Conservation (phyloP, 2,888 invertebrate species). For the Chrysolina haemoptera region DNA sequence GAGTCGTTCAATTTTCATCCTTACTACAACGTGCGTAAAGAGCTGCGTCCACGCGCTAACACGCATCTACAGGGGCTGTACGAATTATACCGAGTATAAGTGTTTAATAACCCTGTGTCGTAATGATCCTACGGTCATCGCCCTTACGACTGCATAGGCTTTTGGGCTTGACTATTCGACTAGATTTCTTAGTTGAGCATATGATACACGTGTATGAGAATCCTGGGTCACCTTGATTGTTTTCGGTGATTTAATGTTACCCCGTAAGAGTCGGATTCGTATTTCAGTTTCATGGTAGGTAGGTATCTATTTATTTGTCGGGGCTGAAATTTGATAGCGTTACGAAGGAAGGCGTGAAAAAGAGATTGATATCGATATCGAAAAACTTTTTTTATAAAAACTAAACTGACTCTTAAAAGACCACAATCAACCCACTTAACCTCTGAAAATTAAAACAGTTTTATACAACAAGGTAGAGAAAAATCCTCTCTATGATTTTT, state of each 20-base stretch:
- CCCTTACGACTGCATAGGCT: constrained; percentile 65
- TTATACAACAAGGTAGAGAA: too few relatives aligned
- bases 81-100: constrained; percentile 27
- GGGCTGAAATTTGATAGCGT: constrained; percentile 8
- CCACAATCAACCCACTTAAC: too few relatives aligned
- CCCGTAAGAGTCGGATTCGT: constrained; percentile 3
- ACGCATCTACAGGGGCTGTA: constrained; percentile 34
- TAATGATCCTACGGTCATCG: constrained; percentile 68
- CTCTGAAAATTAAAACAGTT: too few relatives aligned
- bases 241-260: constrained; percentile 27
- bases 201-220: constrained; percentile 53
- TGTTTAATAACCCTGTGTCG: constrained; percentile 68
- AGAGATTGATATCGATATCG: neutral
- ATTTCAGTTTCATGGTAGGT: neutral
- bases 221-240: constrained; percentile 38
- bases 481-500: too few relatives aligned
- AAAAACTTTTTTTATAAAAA: neutral
- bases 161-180: constrained; percentile 62
- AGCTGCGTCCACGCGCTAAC: constrained; percentile 29
- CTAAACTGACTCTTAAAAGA: too few relatives aligned
- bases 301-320: neutral
- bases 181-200: constrained; percentile 54
- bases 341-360: neutral
- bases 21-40: constrained; percentile 32
- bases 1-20: neutral